Percentiles rank a stretch among this genome's conserved stretches.
These are phyloP conservation scores for Goniozus legneri DNA, from an alignment of 1,140 invertebrate genomes.

Conservation along the genomic window DNA sequence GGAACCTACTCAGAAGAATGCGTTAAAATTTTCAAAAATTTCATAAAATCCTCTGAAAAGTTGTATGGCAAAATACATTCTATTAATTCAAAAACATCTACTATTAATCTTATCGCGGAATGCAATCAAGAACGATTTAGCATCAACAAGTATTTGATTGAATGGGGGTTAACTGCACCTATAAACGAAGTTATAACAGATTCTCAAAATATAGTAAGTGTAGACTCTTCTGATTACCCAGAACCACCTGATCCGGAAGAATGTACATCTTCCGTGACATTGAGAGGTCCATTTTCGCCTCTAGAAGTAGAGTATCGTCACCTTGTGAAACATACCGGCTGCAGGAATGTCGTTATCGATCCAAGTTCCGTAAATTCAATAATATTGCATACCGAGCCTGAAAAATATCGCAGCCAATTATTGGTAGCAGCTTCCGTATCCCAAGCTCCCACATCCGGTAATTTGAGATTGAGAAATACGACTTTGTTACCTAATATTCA, in stretches of 20 bases:
- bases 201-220: no score
- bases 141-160: no score
- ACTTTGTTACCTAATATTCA: conserved; percentile 85
- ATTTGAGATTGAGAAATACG: conserved; percentile 68
- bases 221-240: conserved; percentile 36
- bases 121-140: no score
- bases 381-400: conserved; percentile 74
- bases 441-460: conserved; percentile 51
- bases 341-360: conserved; percentile 64
- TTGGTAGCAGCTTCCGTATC: conserved; percentile 67
- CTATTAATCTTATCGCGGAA: no score
- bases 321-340: conserved; percentile 56
- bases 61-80: conserved; percentile 68
- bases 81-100: conserved; percentile 67
- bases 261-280: conserved; percentile 44
- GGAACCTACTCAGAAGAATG: no score
- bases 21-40: no score
- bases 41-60: no score
- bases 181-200: no score
- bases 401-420: conserved; percentile 59
- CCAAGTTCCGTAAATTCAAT: conserved; percentile 81
- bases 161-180: no score
- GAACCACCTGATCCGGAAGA: conserved; percentile 39
- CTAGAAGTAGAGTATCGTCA: conserved; percentile 70
- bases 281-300: conserved; percentile 68